Evolutionary conservation across 2,888 invertebrate species (phyloP).

Genomic region (Odontocerum albicorne): DNA sequence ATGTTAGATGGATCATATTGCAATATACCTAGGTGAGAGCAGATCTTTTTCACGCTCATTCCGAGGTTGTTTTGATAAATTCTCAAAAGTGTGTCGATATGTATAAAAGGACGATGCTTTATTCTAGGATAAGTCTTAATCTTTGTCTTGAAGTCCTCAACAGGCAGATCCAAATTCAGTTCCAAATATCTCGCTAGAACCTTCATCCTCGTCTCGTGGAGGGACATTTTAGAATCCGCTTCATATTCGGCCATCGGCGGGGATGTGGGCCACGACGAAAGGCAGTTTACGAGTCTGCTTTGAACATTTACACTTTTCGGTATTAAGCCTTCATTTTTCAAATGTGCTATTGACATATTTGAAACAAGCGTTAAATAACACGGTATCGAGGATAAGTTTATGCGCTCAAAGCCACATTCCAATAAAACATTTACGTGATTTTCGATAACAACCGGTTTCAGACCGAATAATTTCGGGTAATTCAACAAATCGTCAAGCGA

Average conservation of each 20-base stretch:
- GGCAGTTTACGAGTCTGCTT: slow-evolving; percentile 49
- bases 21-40: slow-evolving; percentile 50
- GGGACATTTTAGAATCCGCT: slow-evolving; percentile 40
- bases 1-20: slow-evolving; percentile 53
- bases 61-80: slow-evolving; percentile 47
- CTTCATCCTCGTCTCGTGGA: slow-evolving; percentile 47
- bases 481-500: neutral
- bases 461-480: slow-evolving; percentile 14
- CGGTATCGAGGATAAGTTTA: slow-evolving; percentile 38
- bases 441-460: slow-evolving; percentile 27
- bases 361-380: slow-evolving; percentile 8
- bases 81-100: slow-evolving; percentile 48
- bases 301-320: slow-evolving; percentile 45
- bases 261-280: slow-evolving; percentile 56
- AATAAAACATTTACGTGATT: slow-evolving; percentile 47
- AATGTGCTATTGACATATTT: slow-evolving; percentile 36
- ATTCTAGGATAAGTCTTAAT: slow-evolving; percentile 51
- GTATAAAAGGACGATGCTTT: slow-evolving; percentile 50
- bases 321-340: slow-evolving; percentile 44
- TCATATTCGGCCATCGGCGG: slow-evolving; percentile 42
- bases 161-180: slow-evolving; percentile 47
- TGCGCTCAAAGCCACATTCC: slow-evolving; percentile 49
- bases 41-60: slow-evolving; percentile 50
- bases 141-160: slow-evolving; percentile 48
- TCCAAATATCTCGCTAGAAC: slow-evolving; percentile 53